Percentiles rank a stretch among this genome's conserved stretches.
phyloP scores from a whole-genome alignment of 2,888 invertebrate genomes.

The Brenthis daphne region DNA sequence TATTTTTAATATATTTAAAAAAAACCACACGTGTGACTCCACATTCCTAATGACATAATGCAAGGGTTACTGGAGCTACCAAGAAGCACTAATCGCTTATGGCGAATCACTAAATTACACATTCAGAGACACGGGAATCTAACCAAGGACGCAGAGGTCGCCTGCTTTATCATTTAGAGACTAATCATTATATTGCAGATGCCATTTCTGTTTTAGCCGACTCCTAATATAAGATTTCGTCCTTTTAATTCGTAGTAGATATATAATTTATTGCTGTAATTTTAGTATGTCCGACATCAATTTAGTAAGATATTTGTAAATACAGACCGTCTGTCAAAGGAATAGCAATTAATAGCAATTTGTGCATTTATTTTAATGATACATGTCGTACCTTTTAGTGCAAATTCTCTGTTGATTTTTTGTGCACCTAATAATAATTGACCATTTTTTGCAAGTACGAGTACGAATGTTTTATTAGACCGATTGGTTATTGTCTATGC shows the following conservation, averaged over 20 bases:
- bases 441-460: background rate
- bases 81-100: constrained; percentile 78
- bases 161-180: constrained; percentile 76
- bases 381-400: constrained; percentile 3
- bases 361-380: constrained; percentile 30
- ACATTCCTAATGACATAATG: constrained; percentile 74
- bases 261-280: constrained; percentile 64
- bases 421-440: background rate
- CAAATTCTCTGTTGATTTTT: constrained; percentile 13
- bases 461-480: constrained; percentile 6
- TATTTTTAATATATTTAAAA: constrained; percentile 29
- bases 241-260: constrained; percentile 54
- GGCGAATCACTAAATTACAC: constrained; percentile 78
- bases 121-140: constrained; percentile 77
- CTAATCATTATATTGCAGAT: constrained; percentile 77
- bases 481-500: background rate
- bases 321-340: constrained; percentile 30
- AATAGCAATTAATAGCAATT: constrained; percentile 29
- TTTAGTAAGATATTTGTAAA: constrained; percentile 32
- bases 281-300: constrained; percentile 45
- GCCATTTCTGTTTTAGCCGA: constrained; percentile 72
- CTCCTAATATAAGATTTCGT: constrained; percentile 69
- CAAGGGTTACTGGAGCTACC: constrained; percentile 68
- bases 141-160: constrained; percentile 78
- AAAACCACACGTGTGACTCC: constrained; percentile 48